These are phyloP conservation scores for Falco peregrinus DNA, from an alignment of 2,797 vertebrate genomes.

Conservation along the genomic window DNA sequence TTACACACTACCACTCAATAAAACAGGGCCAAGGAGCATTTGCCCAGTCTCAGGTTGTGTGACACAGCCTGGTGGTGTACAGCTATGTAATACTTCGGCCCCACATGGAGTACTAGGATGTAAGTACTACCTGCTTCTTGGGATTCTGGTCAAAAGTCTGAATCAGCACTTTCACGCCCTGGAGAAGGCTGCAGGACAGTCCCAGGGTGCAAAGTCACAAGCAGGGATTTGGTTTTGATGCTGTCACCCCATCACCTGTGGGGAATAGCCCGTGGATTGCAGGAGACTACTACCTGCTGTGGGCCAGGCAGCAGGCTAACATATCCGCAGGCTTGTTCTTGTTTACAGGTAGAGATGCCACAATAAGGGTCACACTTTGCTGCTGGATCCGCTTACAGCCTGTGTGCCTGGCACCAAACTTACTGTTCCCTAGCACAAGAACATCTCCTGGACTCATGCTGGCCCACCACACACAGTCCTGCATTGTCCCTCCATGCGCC, in stretches of 20 bases:
- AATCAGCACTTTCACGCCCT: background rate
- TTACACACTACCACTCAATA: background rate
- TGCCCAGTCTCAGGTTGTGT: accelerated
- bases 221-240: background rate
- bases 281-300: background rate
- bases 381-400: background rate
- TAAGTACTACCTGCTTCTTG: background rate
- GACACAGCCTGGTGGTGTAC: background rate
- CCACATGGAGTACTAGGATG: background rate
- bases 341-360: background rate
- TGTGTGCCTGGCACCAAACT: accelerated
- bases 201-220: background rate
- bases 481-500: accelerated
- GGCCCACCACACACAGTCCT: background rate
- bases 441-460: accelerated
- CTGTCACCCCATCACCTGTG: background rate
- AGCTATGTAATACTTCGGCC: background rate
- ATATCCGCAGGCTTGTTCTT: background rate
- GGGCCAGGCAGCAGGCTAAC: background rate
- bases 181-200: background rate
- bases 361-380: background rate
- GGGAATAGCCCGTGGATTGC: background rate
- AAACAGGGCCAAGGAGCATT: background rate
- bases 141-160: background rate
- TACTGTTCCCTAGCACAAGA: background rate